Percentiles rank a stretch among this genome's conserved stretches.
Evolutionary conservation across 2,797 vertebrate species (phyloP).

Genomic region (Esox lucius): DNA sequence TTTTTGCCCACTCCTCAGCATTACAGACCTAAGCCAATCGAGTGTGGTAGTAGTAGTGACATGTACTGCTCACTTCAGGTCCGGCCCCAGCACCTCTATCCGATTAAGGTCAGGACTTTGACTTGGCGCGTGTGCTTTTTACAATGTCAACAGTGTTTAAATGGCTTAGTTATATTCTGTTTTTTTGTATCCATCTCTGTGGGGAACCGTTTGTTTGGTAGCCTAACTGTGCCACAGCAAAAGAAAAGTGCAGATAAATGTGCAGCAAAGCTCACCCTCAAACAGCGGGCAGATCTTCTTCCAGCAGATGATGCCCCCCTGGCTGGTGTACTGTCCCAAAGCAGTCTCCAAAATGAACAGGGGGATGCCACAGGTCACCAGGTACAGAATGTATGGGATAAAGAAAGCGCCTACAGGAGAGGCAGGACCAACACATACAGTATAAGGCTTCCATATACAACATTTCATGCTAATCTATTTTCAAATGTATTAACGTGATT

Average conservation of each 20-base stretch:
- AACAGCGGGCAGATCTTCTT: constrained; percentile 96
- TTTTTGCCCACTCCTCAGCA: no score
- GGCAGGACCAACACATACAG: background rate
- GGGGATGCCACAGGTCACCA: constrained; percentile 96
- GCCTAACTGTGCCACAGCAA: background rate
- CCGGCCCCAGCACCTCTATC: no score
- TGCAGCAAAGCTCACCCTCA: constrained; percentile 82
- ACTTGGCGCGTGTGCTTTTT: background rate
- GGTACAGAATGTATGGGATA: constrained; percentile 97
- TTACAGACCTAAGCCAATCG: no score
- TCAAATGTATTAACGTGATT: background rate
- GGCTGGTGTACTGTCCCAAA: constrained; percentile 95
- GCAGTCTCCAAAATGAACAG: constrained; percentile 98
- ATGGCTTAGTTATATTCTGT: no score
- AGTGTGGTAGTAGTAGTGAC: no score
- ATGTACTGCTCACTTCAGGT: no score
- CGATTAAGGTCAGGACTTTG: no score
- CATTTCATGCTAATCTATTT: background rate
- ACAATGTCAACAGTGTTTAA: background rate
- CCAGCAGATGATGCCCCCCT: constrained; percentile 99
- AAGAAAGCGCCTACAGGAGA: constrained; percentile 89
- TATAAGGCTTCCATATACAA: background rate
- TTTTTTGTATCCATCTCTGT: no score
- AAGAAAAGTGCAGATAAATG: background rate
- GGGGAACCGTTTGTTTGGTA: background rate